These are phyloP conservation scores for Pollimyrus isidori DNA, from an alignment of 2,113 vertebrate genomes.

Conservation along the genomic window DNA sequence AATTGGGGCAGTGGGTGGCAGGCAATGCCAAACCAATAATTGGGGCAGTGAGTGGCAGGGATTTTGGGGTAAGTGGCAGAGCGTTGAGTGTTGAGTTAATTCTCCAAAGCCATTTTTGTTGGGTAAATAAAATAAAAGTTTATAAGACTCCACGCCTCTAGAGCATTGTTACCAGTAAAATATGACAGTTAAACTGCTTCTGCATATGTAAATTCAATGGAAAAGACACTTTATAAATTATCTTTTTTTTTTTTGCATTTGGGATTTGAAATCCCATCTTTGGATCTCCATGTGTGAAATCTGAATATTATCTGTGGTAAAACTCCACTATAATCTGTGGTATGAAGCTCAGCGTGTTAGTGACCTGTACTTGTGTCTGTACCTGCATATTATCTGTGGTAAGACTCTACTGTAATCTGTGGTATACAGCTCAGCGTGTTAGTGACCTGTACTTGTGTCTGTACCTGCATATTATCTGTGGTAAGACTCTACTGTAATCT, in stretches of 20 bases:
- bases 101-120: neutral
- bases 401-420: too few species aligned
- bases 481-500: too few species aligned
- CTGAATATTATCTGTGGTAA: neutral
- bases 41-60: too few species aligned
- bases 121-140: neutral
- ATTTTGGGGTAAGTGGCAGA: neutral
- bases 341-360: neutral
- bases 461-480: too few species aligned
- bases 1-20: too few species aligned
- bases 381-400: neutral
- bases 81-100: neutral
- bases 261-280: neutral
- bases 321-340: neutral
- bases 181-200: neutral
- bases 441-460: too few species aligned
- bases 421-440: too few species aligned
- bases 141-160: neutral
- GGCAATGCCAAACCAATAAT: too few species aligned
- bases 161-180: neutral
- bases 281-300: neutral
- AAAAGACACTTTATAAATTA: neutral
- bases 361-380: too few species aligned
- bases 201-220: neutral
- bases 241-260: neutral